A percentile compares a stretch with the other conserved stretches of the same genome.
Evolutionary conservation across 2,797 vertebrate species (phyloP).

Genomic region (Eptatretus atami): DNA sequence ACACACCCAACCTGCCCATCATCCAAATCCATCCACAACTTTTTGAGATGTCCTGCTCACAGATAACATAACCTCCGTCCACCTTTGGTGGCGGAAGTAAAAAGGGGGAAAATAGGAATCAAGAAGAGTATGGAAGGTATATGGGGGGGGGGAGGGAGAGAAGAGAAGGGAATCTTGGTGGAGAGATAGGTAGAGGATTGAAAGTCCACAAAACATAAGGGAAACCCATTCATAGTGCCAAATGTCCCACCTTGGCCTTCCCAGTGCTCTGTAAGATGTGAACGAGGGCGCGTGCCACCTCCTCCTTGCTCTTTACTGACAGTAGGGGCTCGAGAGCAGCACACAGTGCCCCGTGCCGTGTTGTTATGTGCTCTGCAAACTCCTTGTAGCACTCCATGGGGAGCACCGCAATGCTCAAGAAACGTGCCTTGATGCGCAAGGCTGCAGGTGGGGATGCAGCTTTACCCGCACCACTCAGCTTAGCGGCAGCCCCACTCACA

Average conservation of each 20-base stretch:
- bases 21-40: too few relatives aligned
- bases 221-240: too few relatives aligned
- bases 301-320: slow-evolving; percentile 92
- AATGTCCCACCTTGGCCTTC: slow-evolving; percentile 57
- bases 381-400: slow-evolving; percentile 99
- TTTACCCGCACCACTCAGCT: slow-evolving; percentile 10
- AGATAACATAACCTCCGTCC: too few relatives aligned
- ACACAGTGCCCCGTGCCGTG: slow-evolving; percentile 82
- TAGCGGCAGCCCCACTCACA: neutral
- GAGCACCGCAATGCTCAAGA: slow-evolving; percentile 82
- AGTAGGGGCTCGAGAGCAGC: slow-evolving; percentile 63
- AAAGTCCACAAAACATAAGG: too few relatives aligned
- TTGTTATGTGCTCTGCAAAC: slow-evolving; percentile 90
- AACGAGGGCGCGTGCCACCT: slow-evolving; percentile 76
- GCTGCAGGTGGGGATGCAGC: neutral
- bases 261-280: slow-evolving; percentile 95
- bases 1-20: too few relatives aligned
- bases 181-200: too few relatives aligned
- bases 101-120: too few relatives aligned
- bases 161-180: too few relatives aligned
- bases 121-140: too few relatives aligned
- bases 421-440: slow-evolving; percentile 20
- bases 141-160: too few relatives aligned
- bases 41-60: too few relatives aligned
- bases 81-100: too few relatives aligned